Evolutionary conservation across 2,888 invertebrate genomes (phyloP).

Genomic region (Mesochorus sp.): DNA sequence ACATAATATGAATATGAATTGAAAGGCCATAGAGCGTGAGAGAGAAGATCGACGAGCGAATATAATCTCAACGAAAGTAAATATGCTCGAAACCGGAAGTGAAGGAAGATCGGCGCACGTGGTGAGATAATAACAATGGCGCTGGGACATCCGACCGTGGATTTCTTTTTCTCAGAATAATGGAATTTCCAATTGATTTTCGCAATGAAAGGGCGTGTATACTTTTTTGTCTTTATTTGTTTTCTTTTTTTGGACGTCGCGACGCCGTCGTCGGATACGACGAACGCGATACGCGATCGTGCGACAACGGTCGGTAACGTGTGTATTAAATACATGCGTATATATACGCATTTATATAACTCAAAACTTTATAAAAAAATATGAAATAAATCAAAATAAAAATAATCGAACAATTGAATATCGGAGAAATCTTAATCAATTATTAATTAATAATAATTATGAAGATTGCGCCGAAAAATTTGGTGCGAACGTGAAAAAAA

Average conservation of each 20-base stretch:
- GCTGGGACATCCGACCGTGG: no score
- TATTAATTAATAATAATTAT: no score
- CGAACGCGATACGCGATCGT: slow-evolving; percentile 28
- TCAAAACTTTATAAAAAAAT: not conserved
- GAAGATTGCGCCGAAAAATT: no score
- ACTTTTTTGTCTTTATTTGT: slow-evolving; percentile 1
- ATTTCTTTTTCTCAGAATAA: no score
- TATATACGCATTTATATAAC: not conserved
- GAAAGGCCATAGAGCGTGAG: no score
- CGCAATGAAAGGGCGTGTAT: slow-evolving; percentile 15
- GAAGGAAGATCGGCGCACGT: no score
- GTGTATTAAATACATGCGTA: not conserved
- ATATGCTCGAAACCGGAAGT: no score
- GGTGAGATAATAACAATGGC: no score
- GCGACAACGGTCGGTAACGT: slow-evolving; percentile 48
- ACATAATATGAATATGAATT: no score
- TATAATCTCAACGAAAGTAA: no score
- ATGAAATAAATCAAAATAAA: not conserved
- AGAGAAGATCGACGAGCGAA: no score
- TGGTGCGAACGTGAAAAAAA: not conserved
- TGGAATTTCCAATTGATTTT: not conserved
- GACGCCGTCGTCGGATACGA: slow-evolving; percentile 43
- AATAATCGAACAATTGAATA: not conserved
- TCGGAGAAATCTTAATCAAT: not conserved
- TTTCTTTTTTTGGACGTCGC: slow-evolving; percentile 25